Evolutionary conservation across 2,888 invertebrate species (phyloP), one percentile per base, ranked within the genome.

Genomic region (Harpagoxenus sublaevis): DNA sequence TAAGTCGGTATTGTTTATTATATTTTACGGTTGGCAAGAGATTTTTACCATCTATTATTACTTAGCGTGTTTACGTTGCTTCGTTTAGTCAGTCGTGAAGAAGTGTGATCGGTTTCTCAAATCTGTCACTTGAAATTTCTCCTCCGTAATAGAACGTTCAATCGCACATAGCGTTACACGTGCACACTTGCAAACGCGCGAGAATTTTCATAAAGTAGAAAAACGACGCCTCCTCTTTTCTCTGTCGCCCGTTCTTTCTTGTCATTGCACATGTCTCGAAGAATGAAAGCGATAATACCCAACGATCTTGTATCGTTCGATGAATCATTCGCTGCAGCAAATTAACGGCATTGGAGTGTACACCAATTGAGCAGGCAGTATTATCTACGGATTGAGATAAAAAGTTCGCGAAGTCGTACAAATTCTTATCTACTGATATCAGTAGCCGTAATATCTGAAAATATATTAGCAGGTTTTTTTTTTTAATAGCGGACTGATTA

Each of bases 391-490:
- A 78, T 53, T 68, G n/a, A 68, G 66, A 79, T 12, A 66, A 63
- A 66, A 55, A 70, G 51, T 9, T 60, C 39, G 51, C 45, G 51
- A 66, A 84, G 68, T 63, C 51, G 60, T 71, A 83, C 73, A 48
- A 62, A 70, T 60, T 35, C n/a, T 81, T 81, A 42, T 75, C 55
- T 57, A 48, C 65, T 68, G 51, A 79, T 83, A 70, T 87, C 75
- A 63, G 74, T 89, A 86, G 77, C 84, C 57, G 74, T 85, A 81
- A 88, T 86, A 84, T 86, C 28, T 81, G 60, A 68, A 83, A 60
- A 12, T 86, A 28, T 57, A 75, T 84, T 74, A 57, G 63, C 60
- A 63, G 45, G 9, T n/a, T 78, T 79, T 45, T 84, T 84, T 55
- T 71, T 68, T 68, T 18, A 15, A 48, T 68, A 31, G 35, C 57